Evolutionary conservation across 2,113 vertebrate genomes (phyloP).

Genomic region (Lophotis ruficrista): DNA sequence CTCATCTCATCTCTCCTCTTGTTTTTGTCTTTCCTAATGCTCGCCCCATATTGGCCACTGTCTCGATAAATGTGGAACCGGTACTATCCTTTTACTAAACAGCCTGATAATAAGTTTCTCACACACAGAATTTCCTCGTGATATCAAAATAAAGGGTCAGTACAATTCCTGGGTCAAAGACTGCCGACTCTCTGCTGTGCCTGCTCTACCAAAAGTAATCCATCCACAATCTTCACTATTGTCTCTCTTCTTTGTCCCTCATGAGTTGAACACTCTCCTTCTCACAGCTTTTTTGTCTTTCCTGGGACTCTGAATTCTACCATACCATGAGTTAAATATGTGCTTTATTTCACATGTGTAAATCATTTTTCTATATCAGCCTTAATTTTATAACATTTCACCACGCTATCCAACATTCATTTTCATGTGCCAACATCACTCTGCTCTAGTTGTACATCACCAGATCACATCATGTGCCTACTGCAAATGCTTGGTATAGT

Average conservation of each 20-base stretch:
- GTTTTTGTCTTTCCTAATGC: neutral
- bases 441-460: neutral
- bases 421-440: neutral
- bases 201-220: neutral
- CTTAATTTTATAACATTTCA: neutral
- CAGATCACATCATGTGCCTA: neutral
- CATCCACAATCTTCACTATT: neutral
- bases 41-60: neutral
- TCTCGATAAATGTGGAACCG: neutral
- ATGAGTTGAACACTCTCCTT: neutral
- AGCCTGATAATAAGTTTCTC: neutral
- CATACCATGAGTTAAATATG: neutral
- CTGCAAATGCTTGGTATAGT: neutral
- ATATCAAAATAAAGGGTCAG: neutral
- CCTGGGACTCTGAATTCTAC: neutral
- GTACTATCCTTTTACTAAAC: neutral
- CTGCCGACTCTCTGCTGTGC: neutral
- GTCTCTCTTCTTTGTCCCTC: neutral
- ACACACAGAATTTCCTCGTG: accelerated
- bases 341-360: neutral
- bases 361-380: neutral
- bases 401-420: neutral
- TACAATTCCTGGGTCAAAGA: neutral
- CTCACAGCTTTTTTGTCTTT: neutral
- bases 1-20: neutral